These are phyloP conservation scores for Neodiprion pinetum DNA, from an alignment of 1,140 invertebrate genomes.

Conservation along the genomic window DNA sequence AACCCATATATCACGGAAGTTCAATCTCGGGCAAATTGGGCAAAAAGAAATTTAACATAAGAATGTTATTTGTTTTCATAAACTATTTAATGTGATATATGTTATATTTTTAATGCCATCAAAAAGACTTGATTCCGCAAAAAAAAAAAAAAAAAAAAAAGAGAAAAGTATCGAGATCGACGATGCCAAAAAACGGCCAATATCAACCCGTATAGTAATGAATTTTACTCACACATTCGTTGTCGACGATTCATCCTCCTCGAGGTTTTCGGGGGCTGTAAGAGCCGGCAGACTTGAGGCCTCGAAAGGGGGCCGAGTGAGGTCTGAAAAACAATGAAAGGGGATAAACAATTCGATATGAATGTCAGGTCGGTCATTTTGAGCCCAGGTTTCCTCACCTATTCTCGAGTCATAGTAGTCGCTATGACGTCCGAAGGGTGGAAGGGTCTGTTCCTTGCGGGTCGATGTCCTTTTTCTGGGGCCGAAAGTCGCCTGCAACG, in stretches of 20 bases:
- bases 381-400: constrained; percentile 32
- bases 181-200: background rate
- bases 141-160: background rate
- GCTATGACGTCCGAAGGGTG: constrained; percentile 44
- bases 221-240: constrained; percentile 30
- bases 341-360: background rate
- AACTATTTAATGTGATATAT: background rate
- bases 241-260: constrained; percentile 32
- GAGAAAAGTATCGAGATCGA: background rate
- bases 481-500: constrained; percentile 33
- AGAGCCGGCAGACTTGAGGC: constrained; percentile 47
- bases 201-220: background rate
- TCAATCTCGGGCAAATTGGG: too few relatives aligned
- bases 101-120: background rate
- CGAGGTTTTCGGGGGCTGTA: constrained; percentile 28
- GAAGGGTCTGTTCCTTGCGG: constrained; percentile 17
- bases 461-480: constrained; percentile 32
- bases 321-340: constrained; percentile 29
- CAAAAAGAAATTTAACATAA: background rate
- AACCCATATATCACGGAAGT: too few relatives aligned
- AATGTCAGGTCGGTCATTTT: background rate
- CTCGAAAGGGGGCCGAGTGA: constrained; percentile 46
- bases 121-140: too few relatives aligned
- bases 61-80: background rate
- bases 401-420: constrained; percentile 46